Evolutionary conservation across 2,113 vertebrate genomes (phyloP).

Genomic region (Lepus americanus): DNA sequence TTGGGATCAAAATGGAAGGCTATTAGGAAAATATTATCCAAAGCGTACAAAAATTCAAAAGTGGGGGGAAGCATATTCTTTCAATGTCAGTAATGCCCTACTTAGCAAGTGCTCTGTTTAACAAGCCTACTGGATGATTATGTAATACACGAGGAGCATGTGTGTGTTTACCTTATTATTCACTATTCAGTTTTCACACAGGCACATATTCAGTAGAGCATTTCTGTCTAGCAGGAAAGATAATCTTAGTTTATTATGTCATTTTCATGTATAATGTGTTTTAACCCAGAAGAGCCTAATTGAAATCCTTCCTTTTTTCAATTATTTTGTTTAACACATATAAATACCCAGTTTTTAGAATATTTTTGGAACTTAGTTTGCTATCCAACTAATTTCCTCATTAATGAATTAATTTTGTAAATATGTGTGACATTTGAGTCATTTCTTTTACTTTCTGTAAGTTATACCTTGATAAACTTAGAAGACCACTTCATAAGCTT

Average conservation of each 20-base stretch:
- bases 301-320: not conserved
- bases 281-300: not conserved
- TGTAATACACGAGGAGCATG: not conserved
- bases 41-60: conserved; percentile 8
- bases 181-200: not conserved
- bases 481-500: not conserved
- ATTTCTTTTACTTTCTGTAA: not conserved
- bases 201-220: not conserved
- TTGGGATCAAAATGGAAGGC: not conserved
- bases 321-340: not conserved
- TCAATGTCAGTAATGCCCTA: not conserved
- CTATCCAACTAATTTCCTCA: not conserved
- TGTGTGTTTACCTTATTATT: not conserved
- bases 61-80: not conserved
- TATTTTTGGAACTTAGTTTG: conserved; percentile 33
- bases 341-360: not conserved
- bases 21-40: not conserved
- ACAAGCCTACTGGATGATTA: not conserved
- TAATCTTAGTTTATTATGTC: not conserved
- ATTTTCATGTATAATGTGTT: not conserved
- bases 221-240: not conserved
- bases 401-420: not conserved
- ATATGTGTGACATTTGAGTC: not conserved
- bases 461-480: not conserved
- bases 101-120: not conserved